phyloP scores from a whole-genome alignment of 1,140 invertebrate species.

The Scaptomyza pallida region DNA sequence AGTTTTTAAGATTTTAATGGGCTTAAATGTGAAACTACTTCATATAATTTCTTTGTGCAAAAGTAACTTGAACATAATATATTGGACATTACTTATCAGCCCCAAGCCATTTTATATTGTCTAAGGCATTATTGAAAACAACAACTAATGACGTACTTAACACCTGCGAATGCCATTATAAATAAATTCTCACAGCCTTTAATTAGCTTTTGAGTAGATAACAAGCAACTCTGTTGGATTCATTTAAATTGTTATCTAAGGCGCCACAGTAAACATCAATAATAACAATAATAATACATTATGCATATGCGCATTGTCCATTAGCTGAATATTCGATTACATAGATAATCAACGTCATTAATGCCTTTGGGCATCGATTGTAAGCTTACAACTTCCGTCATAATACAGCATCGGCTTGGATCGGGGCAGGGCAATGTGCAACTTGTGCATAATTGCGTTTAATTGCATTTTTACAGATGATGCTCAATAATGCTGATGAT shows the following conservation, averaged over 20 bases:
- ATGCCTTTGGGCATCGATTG: constrained; percentile 60
- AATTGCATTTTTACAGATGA: constrained; percentile 51
- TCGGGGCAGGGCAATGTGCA: background rate
- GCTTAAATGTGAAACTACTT: too few relatives aligned
- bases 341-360: constrained; percentile 68
- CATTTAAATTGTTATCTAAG: constrained; percentile 26
- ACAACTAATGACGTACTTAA: too few relatives aligned
- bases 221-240: constrained; percentile 4
- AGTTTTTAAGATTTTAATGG: background rate
- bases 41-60: too few relatives aligned
- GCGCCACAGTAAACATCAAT: constrained; percentile 11
- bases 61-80: too few relatives aligned
- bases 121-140: background rate
- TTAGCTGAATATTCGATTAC: constrained; percentile 55
- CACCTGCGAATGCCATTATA: too few relatives aligned
- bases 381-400: constrained; percentile 67
- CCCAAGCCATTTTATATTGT: background rate
- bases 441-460: constrained; percentile 70
- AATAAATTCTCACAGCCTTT: too few relatives aligned
- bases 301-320: constrained; percentile 31
- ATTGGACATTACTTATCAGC: too few relatives aligned
- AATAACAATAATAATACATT: constrained; percentile 12
- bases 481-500: background rate
- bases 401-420: constrained; percentile 40
- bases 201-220: background rate